These are phyloP conservation scores for Sciaenops ocellatus DNA, from an alignment of 2,797 vertebrate genomes.

Conservation along the genomic window DNA sequence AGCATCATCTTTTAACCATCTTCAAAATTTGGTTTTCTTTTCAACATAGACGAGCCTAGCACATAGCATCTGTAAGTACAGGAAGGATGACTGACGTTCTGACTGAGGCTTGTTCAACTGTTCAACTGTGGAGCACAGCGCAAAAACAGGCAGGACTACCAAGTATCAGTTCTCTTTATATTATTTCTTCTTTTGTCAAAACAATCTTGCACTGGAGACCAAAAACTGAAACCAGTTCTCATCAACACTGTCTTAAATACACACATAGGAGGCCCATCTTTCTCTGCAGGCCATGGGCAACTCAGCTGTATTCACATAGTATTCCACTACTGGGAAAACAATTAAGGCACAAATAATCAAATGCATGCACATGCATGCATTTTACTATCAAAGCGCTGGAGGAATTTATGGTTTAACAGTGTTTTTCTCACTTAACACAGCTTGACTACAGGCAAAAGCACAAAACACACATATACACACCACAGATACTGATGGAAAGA, in stretches of 20 bases:
- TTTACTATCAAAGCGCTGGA: background rate
- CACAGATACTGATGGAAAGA: background rate
- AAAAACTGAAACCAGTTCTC: background rate
- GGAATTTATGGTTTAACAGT: background rate
- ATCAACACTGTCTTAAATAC: background rate
- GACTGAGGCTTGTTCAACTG: too few species aligned
- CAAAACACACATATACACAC: conserved; percentile 1
- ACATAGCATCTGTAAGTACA: too few species aligned
- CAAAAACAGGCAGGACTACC: too few species aligned
- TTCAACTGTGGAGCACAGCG: too few species aligned
- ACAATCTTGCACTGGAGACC: background rate
- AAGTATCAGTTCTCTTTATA: too few species aligned
- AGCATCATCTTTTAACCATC: too few species aligned
- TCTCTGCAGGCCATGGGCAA: background rate
- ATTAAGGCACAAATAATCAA: conserved; percentile 13
- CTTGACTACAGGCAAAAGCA: background rate
- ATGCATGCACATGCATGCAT: background rate
- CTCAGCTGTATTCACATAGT: background rate
- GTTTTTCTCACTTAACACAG: background rate
- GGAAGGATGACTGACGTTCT: too few species aligned
- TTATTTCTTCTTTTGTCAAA: background rate
- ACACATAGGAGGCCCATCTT: background rate
- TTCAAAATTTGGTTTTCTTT: too few species aligned
- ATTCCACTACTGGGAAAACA: conserved; percentile 13
- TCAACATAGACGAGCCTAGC: too few species aligned